Conservation (phyloP, 2,797 vertebrate species). For the Smutsia gigantea region DNA sequence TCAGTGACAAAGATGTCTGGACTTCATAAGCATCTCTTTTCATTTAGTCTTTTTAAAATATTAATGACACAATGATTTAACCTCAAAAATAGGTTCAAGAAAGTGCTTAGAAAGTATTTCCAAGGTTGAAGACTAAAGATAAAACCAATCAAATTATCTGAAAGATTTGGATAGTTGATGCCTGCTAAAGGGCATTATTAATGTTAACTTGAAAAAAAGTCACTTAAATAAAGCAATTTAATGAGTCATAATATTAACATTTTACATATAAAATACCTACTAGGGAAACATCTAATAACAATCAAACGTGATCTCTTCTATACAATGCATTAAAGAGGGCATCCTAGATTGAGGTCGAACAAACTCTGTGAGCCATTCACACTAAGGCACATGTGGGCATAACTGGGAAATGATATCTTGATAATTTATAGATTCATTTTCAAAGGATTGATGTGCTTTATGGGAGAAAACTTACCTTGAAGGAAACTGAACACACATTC, state of each 20-base stretch:
- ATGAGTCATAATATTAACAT: constrained; percentile 26
- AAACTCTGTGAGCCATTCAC: background rate
- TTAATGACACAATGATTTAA: constrained; percentile 92
- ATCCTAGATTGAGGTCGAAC: background rate
- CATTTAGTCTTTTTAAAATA: constrained; percentile 93
- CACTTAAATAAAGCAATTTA: constrained; percentile 34
- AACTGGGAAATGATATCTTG: background rate
- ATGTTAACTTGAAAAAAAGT: constrained; percentile 41
- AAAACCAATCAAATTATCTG: constrained; percentile 78
- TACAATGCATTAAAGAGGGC: background rate
- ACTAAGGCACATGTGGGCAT: background rate
- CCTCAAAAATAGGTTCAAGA: constrained; percentile 84
- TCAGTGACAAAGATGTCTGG: constrained; percentile 91
- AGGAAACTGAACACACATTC: background rate
- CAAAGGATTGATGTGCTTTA: background rate
- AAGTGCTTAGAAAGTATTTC: constrained; percentile 80
- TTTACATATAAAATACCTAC: constrained; percentile 31
- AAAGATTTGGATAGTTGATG: constrained; percentile 55
- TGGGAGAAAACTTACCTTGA: background rate
- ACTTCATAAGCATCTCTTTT: constrained; percentile 92
- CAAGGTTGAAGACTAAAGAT: constrained; percentile 73
- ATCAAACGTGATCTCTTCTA: background rate
- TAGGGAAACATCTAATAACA: background rate
- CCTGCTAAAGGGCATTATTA: constrained; percentile 62
- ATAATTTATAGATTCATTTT: background rate